Evolutionary conservation across 2,797 vertebrate genomes (phyloP), one percentile per base, ranked within the genome.

Genomic region (Parauchenoglanis ngamensis): DNA sequence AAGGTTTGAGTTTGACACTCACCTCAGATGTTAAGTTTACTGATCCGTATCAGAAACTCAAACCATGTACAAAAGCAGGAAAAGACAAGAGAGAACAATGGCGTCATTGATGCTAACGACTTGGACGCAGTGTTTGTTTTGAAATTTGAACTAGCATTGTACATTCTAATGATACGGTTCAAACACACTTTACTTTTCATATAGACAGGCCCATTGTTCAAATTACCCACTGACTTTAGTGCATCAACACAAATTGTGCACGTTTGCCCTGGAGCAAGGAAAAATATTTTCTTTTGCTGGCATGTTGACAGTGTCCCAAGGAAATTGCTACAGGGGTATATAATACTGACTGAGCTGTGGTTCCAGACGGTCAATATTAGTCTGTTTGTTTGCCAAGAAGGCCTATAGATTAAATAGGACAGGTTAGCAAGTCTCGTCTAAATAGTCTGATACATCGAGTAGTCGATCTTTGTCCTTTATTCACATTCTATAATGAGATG

Each of bases 301-400:
- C 84, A 65, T 88, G 88, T 90, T 90, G 87, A 90, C 90, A 90
- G 85, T 88, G n/a, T 89, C 85, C 75, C 79, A 73, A 86, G 89
- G 89, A 92, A 92, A 92, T 89, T 89, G 88, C 88, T 91, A 83
- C 61, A 88, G 76, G 86, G 86, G 85, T 87, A 87, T 72, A 85
- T 90, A 92, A 90, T 87, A 88, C 59, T 86, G 89, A 89, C 86
- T 89, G 84, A 88, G 79, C 89, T 90, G 92, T 85, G 94, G 93
- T 91, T 90, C 91, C 91, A 93, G 93, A 94, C 93, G 91, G 93
- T 94, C 95, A 96, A 95, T 95, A 95, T 95, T 95, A 94, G 92
- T 92, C 89, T 95, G 90, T 90, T 92, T 89, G 91, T 93, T 94
- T 94, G 93, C 93, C 93, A 92, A 92, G 92, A 91, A 92, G 92